Evolutionary conservation across 1,140 invertebrate genomes (phyloP), one percentile per base, ranked within the genome.

Genomic region (Daktulosphaira vitifoliae): DNA sequence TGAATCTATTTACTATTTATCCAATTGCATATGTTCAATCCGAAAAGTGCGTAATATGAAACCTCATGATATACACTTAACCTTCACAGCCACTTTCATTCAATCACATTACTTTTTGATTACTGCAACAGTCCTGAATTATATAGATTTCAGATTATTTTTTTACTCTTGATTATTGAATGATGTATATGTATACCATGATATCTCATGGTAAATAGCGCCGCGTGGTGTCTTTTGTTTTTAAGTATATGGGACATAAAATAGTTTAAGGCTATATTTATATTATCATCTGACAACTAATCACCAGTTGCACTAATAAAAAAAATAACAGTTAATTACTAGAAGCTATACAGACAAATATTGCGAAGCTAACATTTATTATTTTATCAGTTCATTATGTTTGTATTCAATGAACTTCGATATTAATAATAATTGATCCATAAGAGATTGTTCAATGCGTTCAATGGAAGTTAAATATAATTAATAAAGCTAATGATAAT

Each of bases 251-350:
- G 46, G 56, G 42, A 16, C 42, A 46, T 13, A 7, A 5, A 8
- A 62, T 48, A 46, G 56, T 48, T 20, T 48, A 29, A 46, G 56
- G 56, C 56, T 38, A 48, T 62, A 29, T 26, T 33, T 48, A 48
- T 15, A 44, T n/a, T 7, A 62, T 62, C 56, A 29, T 48, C n/a
- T n/a, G n/a, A n/a, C 25, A 46, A 56, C 25, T 22, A 3, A 22
- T 2, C 11, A n/a, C 23, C 23, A 42, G 38, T 56, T 56, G 42
- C 39, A 18, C 15, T 42, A 44, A 42, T 18, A n/a, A n/a, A n/a
- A n/a, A n/a, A n/a, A n/a, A n/a, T n/a, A n/a, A 56, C 38, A 16
- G 38, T 56, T 44, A 42, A 42, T 56, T 42, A 42, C 38, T 6
- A 6, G 20, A 56, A 56, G 22, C 1, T 42, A 20, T 56, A n/a